Conservation (phyloP, 2,797 vertebrate species). For the Danio kyathit region DNA sequence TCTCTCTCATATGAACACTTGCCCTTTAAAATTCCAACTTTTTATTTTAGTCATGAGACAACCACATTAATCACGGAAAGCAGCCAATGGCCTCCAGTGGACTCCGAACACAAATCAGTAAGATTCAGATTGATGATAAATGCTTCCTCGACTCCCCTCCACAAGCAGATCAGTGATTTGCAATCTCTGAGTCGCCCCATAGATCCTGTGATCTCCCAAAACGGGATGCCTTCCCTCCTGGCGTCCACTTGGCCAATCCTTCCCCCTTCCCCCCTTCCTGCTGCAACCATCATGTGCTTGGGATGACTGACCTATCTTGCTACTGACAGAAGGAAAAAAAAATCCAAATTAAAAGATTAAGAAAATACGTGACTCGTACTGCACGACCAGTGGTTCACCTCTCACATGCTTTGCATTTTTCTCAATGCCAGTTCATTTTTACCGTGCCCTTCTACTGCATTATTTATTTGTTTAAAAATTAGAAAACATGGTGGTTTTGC, state of each 20-base stretch:
- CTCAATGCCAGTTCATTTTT: conserved; percentile 7
- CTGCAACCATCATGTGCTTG: conserved; percentile 11
- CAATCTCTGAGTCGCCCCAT: background rate
- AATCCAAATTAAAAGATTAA: background rate
- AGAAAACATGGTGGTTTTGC: background rate
- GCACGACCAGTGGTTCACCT: background rate
- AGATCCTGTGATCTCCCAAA: conserved; percentile 32
- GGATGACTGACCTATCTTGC: conserved; percentile 22
- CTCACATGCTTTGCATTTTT: conserved; percentile 14
- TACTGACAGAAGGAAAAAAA: background rate
- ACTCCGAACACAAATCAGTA: conserved; percentile 26
- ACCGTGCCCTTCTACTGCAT: background rate
- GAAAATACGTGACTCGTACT: background rate
- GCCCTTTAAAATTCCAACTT: conserved; percentile 17
- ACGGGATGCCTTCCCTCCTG: background rate
- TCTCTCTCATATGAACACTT: background rate
- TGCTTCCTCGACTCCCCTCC: conserved; percentile 16
- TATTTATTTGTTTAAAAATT: conserved; percentile 22
- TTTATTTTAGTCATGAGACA: conserved; percentile 36
- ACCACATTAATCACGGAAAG: conserved; percentile 17
- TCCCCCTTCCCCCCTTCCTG: background rate
- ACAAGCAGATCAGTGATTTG: conserved; percentile 23
- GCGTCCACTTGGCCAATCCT: background rate
- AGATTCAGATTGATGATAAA: conserved; percentile 41
- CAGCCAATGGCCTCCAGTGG: background rate